Evolutionary conservation across 1,140 invertebrate genomes (phyloP), one percentile per base, ranked within the genome.

Genomic region (Aphaenogaster floridana): DNA sequence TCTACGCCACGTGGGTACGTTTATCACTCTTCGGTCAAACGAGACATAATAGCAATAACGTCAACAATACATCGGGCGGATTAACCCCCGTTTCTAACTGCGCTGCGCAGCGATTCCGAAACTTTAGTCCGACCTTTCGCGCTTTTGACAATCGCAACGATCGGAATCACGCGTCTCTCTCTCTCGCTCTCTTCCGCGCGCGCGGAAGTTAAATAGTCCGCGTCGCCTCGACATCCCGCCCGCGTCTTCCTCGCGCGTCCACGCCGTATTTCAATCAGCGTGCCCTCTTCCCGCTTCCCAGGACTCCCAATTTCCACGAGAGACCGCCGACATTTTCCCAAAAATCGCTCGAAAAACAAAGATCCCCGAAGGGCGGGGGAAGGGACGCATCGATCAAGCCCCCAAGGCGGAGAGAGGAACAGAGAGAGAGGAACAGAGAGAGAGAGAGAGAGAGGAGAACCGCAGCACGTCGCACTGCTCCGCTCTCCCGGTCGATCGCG

Each of bases 341-440:
- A 57, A 36, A 61, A 9, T 77, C 11, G 21, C 7, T 21, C 48
- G 28, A 66, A 50, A 52, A 52, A 68, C 28, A 48, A 4, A n/a
- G 36, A 69, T 28, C 48, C 8, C 39, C n/a, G 48, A 4, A 9
- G 34, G 34, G 3, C 17, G 15, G 34, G 92, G 93, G 80, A 91
- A 74, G n/a, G 42, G 21, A 48, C 45, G 90, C 93, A 94, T 95
- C 94, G 94, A 95, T 95, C 94, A 93, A 95, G 93, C 91, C 91
- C 64, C 61, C 59, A 66, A 93, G 91, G 92, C 93, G 45, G 45
- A 21, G 9, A 83, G 28, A 54, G 8, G 21, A 3, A 74, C 34
- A 74, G 52, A 63, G 45, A 69, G 52, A 74, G 54, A 59, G 39
- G n/a, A n/a, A n/a, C n/a, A n/a, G n/a, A n/a, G n/a, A 74, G 50